phyloP scores from a whole-genome alignment of 2,797 vertebrate species.

The Lerista edwardsae region DNA sequence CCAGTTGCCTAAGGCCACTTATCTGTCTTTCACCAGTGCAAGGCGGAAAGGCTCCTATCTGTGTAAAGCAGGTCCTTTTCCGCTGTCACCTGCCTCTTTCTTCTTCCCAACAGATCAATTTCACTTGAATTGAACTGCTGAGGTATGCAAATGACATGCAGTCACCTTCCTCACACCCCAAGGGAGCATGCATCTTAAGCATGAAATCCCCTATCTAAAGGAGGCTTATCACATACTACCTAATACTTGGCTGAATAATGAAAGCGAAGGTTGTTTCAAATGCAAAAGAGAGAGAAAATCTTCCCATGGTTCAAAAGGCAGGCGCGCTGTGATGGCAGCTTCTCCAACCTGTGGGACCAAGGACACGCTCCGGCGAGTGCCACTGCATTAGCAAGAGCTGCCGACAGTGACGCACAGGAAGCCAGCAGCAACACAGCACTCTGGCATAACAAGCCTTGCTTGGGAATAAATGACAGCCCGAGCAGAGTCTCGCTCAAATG shows the following conservation, averaged over 20 bases:
- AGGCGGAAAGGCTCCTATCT: neutral
- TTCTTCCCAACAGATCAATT: conserved; percentile 48
- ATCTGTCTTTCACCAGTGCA: neutral
- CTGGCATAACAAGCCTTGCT: neutral
- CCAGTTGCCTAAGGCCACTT: neutral
- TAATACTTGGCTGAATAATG: conserved; percentile 43
- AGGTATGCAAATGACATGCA: conserved; percentile 23
- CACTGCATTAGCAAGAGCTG: neutral
- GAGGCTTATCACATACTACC: neutral
- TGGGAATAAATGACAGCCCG: neutral
- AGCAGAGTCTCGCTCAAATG: neutral
- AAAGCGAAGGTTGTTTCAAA: conserved; percentile 13
- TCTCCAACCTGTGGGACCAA: neutral
- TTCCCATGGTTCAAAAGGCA: neutral
- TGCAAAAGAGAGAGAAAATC: conserved; percentile 23
- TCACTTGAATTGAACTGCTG: conserved; percentile 36
- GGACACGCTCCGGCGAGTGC: neutral
- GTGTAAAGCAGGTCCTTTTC: neutral
- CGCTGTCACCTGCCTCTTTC: neutral
- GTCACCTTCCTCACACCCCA: neutral
- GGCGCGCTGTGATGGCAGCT: neutral
- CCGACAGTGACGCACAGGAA: neutral
- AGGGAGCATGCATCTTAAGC: conserved; percentile 15
- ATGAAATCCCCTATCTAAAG: neutral
- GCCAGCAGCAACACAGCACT: neutral